Conservation (phyloP, 2,797 vertebrate species). For the Discoglossus pictus region DNA sequence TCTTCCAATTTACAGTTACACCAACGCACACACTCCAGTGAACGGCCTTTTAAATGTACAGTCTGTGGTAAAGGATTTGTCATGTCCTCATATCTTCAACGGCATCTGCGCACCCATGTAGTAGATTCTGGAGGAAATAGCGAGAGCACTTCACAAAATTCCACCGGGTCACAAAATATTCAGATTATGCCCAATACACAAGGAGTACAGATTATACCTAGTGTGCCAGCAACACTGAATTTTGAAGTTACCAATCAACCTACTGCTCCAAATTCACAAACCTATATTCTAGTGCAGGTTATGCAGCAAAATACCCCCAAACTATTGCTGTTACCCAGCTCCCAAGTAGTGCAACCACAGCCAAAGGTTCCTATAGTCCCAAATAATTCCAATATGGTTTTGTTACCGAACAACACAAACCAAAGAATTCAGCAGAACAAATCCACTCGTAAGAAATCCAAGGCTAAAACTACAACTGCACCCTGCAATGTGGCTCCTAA, state of each 20-base stretch:
- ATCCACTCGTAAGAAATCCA: background rate
- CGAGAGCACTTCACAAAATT: background rate
- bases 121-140: slow-evolving; percentile 35
- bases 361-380: slow-evolving; percentile 69
- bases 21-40: slow-evolving; percentile 86
- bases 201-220: slow-evolving; percentile 74
- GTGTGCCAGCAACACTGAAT: slow-evolving; percentile 72
- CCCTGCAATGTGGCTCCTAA: slow-evolving; percentile 6
- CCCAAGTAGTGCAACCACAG: slow-evolving; percentile 73
- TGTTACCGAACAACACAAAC: slow-evolving; percentile 67
- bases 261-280: slow-evolving; percentile 72
- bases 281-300: slow-evolving; percentile 90
- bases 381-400: slow-evolving; percentile 73
- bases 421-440: slow-evolving; percentile 53
- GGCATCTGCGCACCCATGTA: slow-evolving; percentile 86
- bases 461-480: background rate
- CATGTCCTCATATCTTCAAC: slow-evolving; percentile 89
- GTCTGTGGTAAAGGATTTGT: slow-evolving; percentile 88
- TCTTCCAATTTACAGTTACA: slow-evolving; percentile 88
- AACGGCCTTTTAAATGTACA: slow-evolving; percentile 84
- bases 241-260: slow-evolving; percentile 75
- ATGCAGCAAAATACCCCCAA: slow-evolving; percentile 68
- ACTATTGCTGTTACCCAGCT: slow-evolving; percentile 63
- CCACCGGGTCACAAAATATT: background rate
- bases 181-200: slow-evolving; percentile 61